Conservation (phyloP, 2,888 invertebrate genomes). For the Hyalella azteca region DNA sequence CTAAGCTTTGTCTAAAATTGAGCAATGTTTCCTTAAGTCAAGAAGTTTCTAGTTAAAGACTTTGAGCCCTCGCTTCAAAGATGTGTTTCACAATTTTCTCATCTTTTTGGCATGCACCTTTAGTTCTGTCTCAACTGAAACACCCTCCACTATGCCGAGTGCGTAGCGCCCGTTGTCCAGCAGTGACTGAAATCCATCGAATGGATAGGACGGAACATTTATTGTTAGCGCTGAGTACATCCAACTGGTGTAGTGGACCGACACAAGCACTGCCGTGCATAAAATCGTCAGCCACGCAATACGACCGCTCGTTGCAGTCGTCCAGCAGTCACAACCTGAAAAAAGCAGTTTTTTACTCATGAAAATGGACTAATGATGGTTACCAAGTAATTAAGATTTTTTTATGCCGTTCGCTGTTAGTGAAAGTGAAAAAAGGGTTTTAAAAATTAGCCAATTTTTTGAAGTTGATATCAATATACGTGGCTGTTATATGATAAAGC, state of each 20-base stretch:
- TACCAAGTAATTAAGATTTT: background rate
- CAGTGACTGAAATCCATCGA: constrained; percentile 41
- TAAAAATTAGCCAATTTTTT: background rate
- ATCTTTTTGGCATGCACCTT: constrained; percentile 14
- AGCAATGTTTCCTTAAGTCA: too few species aligned
- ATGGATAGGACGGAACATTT: constrained; percentile 40
- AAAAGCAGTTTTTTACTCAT: background rate
- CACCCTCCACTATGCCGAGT: constrained; percentile 28
- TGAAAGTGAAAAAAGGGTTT: background rate
- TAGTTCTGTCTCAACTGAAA: constrained; percentile 18
- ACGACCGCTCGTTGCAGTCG: background rate
- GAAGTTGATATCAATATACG: too few species aligned
- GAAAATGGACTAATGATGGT: background rate
- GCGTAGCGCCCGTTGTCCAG: constrained; percentile 32
- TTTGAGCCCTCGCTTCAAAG: too few species aligned
- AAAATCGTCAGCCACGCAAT: constrained; percentile 15
- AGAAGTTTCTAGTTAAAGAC: too few species aligned
- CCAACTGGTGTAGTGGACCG: constrained; percentile 45
- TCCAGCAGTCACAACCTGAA: background rate
- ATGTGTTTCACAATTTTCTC: too few species aligned
- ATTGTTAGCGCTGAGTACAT: constrained; percentile 48
- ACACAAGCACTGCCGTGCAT: constrained; percentile 38
- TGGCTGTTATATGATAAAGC: too few species aligned
- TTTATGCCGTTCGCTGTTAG: background rate
- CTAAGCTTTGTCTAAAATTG: too few species aligned